phyloP scores from a whole-genome alignment of 2,888 invertebrate genomes.

The Tolmerus cingulatus region DNA sequence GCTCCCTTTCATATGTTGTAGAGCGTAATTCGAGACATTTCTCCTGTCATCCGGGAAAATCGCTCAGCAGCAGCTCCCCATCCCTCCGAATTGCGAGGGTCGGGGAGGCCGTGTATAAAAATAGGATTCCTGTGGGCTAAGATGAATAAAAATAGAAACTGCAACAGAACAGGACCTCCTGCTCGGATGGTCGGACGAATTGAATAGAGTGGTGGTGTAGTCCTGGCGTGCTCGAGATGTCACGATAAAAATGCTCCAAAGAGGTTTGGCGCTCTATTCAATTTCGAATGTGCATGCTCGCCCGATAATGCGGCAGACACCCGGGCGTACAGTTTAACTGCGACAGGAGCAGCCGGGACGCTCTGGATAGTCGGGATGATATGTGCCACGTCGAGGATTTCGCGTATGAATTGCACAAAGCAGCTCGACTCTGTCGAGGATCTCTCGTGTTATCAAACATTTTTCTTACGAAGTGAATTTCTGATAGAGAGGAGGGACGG shows the following conservation, averaged over 20 bases:
- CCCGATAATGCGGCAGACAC: not conserved
- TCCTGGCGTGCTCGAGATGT: not conserved
- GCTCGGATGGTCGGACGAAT: not conserved
- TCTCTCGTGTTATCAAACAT: conserved; percentile 7
- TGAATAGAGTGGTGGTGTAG: not conserved
- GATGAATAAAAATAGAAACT: conserved; percentile 14
- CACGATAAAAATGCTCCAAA: conserved; percentile 23
- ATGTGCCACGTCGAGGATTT: not conserved
- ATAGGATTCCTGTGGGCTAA: not conserved
- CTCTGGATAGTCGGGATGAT: not conserved
- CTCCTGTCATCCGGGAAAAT: not conserved
- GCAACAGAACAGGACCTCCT: not conserved
- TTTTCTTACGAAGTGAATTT: not conserved
- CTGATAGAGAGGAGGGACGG: not conserved
- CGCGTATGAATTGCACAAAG: not conserved
- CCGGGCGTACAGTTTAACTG: not conserved
- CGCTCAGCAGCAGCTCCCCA: not conserved
- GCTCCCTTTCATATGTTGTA: not conserved
- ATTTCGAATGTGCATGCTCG: conserved; percentile 21
- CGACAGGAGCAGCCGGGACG: not conserved
- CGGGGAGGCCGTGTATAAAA: not conserved
- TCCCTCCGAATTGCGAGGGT: not conserved
- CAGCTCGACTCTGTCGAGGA: not conserved
- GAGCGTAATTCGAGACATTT: not conserved
- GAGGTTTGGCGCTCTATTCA: conserved; percentile 14